Evolutionary conservation across 2,888 invertebrate genomes (phyloP).

Genomic region (Mythimna impura): DNA sequence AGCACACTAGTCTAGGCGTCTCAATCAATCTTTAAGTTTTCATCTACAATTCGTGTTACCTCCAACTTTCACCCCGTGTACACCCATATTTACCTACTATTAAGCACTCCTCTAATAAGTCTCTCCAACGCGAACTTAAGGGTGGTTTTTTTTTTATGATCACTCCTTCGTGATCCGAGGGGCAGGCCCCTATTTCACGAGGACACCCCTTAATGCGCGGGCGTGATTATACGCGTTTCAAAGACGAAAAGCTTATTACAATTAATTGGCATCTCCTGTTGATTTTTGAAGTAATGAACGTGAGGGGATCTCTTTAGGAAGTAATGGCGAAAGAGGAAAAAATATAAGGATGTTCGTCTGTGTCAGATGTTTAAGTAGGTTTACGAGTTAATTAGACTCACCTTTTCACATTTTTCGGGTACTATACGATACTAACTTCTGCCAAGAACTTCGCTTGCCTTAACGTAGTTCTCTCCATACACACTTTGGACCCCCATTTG

Average conservation of each 20-base stretch:
- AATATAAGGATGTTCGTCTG: slow-evolving; percentile 1
- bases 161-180: slow-evolving; percentile 61
- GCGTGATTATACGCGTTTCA: slow-evolving; percentile 68
- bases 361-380: background rate
- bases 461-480: no score
- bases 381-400: no score
- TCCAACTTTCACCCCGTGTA: slow-evolving; percentile 32
- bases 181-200: slow-evolving; percentile 55
- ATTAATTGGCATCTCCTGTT: slow-evolving; percentile 65
- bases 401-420: no score
- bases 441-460: no score
- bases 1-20: no score
- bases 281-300: slow-evolving; percentile 60
- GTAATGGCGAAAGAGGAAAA: slow-evolving; percentile 9
- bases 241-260: slow-evolving; percentile 67
- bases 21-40: no score
- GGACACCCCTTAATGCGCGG: slow-evolving; percentile 59
- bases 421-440: no score
- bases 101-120: slow-evolving; percentile 68
- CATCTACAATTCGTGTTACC: background rate
- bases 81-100: slow-evolving; percentile 63
- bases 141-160: slow-evolving; percentile 65
- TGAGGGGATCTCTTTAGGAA: slow-evolving; percentile 24
- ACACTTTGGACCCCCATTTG: no score
- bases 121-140: slow-evolving; percentile 63